Evolutionary conservation across 1,140 invertebrate species (phyloP).

Genomic region (Zeugodacus cucurbitae): DNA sequence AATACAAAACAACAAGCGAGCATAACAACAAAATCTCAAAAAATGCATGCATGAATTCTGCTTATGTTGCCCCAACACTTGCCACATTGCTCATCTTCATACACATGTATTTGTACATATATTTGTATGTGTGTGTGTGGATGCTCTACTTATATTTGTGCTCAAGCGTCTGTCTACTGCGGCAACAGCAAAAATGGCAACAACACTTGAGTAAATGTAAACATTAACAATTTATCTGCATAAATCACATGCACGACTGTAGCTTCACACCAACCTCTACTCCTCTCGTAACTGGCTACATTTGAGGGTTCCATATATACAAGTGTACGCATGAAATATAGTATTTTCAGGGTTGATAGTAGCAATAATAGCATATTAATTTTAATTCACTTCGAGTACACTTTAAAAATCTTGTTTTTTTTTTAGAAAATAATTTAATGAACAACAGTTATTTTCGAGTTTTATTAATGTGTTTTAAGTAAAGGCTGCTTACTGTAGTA

Average conservation of each 20-base stretch:
- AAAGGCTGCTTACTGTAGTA: too few relatives aligned
- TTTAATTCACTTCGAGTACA: not conserved
- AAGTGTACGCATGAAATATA: not conserved
- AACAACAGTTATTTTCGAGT: too few relatives aligned
- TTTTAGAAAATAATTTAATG: too few relatives aligned
- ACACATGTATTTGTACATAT: not conserved
- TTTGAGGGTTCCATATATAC: not conserved
- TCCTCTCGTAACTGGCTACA: too few relatives aligned
- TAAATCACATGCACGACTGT: not conserved
- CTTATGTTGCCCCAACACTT: not conserved
- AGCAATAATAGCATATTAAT: not conserved
- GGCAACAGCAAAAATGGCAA: constrained; percentile 18
- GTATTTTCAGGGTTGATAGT: not conserved
- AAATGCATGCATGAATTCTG: not conserved
- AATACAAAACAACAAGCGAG: not conserved
- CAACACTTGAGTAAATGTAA: not conserved
- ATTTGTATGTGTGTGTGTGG: not conserved
- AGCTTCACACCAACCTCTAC: not conserved
- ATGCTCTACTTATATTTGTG: not conserved
- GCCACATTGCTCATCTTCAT: not conserved
- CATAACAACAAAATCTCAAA: not conserved
- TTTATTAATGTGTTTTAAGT: too few relatives aligned
- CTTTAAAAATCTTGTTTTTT: too few relatives aligned
- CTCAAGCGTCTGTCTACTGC: not conserved
- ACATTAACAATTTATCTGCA: constrained; percentile 9